These are phyloP conservation scores for Odontesthes bonariensis DNA, from an alignment of 2,113 vertebrate species.

Conservation along the genomic window DNA sequence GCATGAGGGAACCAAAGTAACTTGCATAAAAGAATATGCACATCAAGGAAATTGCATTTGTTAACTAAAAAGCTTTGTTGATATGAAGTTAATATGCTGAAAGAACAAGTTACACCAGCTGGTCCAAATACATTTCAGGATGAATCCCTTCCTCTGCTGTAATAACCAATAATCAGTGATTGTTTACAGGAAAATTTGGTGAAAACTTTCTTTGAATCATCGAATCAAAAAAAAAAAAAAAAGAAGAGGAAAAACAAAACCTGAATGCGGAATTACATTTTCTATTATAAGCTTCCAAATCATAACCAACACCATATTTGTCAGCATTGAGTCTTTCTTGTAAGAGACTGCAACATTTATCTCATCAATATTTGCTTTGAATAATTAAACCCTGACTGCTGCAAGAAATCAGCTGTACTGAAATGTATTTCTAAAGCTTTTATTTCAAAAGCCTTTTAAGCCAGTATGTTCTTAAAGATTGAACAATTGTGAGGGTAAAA, in stretches of 20 bases:
- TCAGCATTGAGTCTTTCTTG: conserved; percentile 25
- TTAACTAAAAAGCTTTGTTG: conserved; percentile 16
- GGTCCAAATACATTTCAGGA: conserved; percentile 35
- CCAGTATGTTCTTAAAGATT: not conserved
- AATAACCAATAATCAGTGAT: conserved; percentile 46
- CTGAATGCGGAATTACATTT: conserved; percentile 33
- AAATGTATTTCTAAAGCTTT: not conserved
- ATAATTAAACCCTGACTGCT: conserved; percentile 16
- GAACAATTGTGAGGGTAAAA: conserved; percentile 6
- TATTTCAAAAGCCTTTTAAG: not conserved
- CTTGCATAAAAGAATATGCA: conserved; percentile 9
- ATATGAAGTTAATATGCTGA: conserved; percentile 7
- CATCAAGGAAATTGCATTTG: not conserved
- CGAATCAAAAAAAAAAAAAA: conserved; percentile 1
- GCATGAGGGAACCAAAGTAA: conserved; percentile 20
- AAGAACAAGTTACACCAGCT: conserved; percentile 43
- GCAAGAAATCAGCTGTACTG: conserved; percentile 28
- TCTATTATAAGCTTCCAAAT: conserved; percentile 49
- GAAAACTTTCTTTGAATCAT: conserved; percentile 46
- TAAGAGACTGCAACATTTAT: conserved; percentile 38
- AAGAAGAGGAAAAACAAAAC: not conserved
- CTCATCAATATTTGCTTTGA: conserved; percentile 15
- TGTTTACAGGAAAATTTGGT: conserved; percentile 53
- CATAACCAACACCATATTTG: conserved; percentile 40
- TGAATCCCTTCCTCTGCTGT: conserved; percentile 44